A percentile compares a stretch with the other conserved stretches of the same genome.
Evolutionary conservation across 2,113 vertebrate species (phyloP).

Genomic region (Tautogolabrus adspersus): DNA sequence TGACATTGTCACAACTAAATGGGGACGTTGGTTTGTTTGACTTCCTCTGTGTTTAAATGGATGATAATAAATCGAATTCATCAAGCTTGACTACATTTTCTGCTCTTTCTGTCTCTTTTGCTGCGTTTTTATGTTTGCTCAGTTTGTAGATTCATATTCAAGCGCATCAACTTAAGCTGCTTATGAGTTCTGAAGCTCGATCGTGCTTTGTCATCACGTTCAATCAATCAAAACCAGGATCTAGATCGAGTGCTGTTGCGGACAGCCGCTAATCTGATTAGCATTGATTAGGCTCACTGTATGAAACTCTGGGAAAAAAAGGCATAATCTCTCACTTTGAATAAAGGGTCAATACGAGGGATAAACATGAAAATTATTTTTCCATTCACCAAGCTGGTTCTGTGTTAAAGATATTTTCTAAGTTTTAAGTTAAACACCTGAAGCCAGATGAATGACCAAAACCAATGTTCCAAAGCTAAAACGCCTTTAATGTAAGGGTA

Average conservation of each 20-base stretch:
- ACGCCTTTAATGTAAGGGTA: too few relatives aligned
- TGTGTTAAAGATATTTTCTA: not conserved
- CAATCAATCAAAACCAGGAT: slow-evolving; percentile 65
- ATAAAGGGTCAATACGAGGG: slow-evolving; percentile 40
- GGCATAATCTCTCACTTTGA: slow-evolving; percentile 53
- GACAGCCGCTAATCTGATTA: slow-evolving; percentile 74
- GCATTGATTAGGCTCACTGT: slow-evolving; percentile 57
- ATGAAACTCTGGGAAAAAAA: slow-evolving; percentile 42
- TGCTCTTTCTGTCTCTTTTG: not conserved
- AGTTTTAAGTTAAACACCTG: not conserved
- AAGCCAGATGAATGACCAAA: too few relatives aligned
- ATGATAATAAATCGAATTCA: slow-evolving; percentile 28
- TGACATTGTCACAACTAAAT: slow-evolving; percentile 40
- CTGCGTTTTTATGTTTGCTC: slow-evolving; percentile 30
- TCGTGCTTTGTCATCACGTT: slow-evolving; percentile 49
- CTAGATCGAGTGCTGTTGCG: slow-evolving; percentile 24
- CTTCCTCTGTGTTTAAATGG: slow-evolving; percentile 31
- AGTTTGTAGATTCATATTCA: slow-evolving; percentile 39
- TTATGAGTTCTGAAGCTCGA: slow-evolving; percentile 56
- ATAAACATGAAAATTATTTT: slow-evolving; percentile 33
- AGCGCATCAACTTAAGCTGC: slow-evolving; percentile 66
- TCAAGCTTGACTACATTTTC: not conserved
- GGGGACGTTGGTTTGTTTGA: slow-evolving; percentile 44
- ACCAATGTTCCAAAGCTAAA: too few relatives aligned
- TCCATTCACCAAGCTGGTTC: not conserved